Percentiles rank a stretch among this genome's conserved stretches.
Evolutionary conservation across 2,888 invertebrate genomes (phyloP).

Genomic region (Rhingia rostrata): DNA sequence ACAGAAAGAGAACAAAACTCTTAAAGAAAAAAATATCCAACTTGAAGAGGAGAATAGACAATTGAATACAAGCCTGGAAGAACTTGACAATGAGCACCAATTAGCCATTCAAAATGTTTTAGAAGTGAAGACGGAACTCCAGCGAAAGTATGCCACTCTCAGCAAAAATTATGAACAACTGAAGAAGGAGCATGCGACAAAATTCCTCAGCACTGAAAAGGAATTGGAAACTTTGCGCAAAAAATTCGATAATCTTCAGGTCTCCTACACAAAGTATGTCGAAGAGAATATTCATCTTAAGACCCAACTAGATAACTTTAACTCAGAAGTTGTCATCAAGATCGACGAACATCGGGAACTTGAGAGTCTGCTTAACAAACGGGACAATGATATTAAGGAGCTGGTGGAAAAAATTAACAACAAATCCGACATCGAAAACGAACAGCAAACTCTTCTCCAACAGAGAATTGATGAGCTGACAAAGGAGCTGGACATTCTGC

Average conservation of each 20-base stretch:
- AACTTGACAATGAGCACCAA: constrained; percentile 89
- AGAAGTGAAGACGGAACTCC: constrained; percentile 84
- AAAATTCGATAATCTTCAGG: constrained; percentile 75
- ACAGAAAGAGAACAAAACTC: constrained; percentile 83
- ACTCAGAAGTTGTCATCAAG: constrained; percentile 77
- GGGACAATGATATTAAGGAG: constrained; percentile 78
- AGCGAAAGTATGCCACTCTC: constrained; percentile 84
- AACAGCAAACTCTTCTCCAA: constrained; percentile 37
- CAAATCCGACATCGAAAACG: constrained; percentile 73
- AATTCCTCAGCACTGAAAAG: constrained; percentile 77
- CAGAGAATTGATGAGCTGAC: constrained; percentile 75
- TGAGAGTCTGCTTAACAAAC: constrained; percentile 79
- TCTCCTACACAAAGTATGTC: constrained; percentile 68
- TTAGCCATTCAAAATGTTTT: constrained; percentile 86
- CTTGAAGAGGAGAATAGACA: constrained; percentile 83
- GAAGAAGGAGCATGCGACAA: constrained; percentile 76
- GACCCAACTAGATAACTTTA: constrained; percentile 77
- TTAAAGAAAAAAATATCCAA: constrained; percentile 83
- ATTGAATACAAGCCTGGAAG: constrained; percentile 86
- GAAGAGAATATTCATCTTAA: constrained; percentile 76
- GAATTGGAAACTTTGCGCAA: constrained; percentile 77
- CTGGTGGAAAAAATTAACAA: constrained; percentile 78
- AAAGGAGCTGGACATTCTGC: constrained; percentile 78
- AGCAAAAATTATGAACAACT: constrained; percentile 81
- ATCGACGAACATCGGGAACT: constrained; percentile 78